Base-by-base conservation (phyloP, 2,797 vertebrate species). In the Merluccius polli region DNA sequence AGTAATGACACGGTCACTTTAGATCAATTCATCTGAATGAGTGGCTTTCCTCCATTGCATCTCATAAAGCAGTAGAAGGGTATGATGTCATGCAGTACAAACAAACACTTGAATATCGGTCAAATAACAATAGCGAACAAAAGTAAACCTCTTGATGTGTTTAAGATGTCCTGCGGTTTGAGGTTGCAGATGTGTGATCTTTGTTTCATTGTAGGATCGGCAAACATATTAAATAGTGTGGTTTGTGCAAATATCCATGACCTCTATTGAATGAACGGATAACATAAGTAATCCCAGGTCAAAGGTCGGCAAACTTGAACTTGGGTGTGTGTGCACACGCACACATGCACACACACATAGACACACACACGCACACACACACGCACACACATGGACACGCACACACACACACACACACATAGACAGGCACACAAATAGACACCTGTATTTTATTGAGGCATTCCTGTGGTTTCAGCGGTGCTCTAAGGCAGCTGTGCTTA, bases 401-500 rank as follows among this genome's bases (percentile, higher is more conserved):
- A 48, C 44, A 21, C 18, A 48, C 41, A 18, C 2, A 18, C 41
- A 52, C 21, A n/a, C 18, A 59, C 21, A 7, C n/a, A n/a, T n/a
- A n/a, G n/a, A n/a, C n/a, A n/a, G n/a, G n/a, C n/a, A n/a, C 36
- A 38, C 10, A 38, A 6, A 21, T n/a, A 21, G 3, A 27, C 59
- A 65, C 59, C 59, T 65, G 59, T 65, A 24, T 65, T 65, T n/a
- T 65, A 27, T 78, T 48, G 44, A 77, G 69, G 24, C 77, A 70
- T 83, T 72, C 74, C 78, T 86, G 74, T 32, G 73, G 78, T 80
- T 82, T 65, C 0, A 24, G 44, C 67, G 69, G 73, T 41, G 72
- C 68, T 76, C 77, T 81, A 79, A 81, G 77, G 77, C 75, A 75
- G 41, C 77, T 38, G 63, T 86, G 80, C 81, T 78, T 65, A 65